Percentiles rank a stretch among this genome's conserved stretches.
Conservation (phyloP, 2,888 invertebrate genomes). For the Myopa testacea region DNA sequence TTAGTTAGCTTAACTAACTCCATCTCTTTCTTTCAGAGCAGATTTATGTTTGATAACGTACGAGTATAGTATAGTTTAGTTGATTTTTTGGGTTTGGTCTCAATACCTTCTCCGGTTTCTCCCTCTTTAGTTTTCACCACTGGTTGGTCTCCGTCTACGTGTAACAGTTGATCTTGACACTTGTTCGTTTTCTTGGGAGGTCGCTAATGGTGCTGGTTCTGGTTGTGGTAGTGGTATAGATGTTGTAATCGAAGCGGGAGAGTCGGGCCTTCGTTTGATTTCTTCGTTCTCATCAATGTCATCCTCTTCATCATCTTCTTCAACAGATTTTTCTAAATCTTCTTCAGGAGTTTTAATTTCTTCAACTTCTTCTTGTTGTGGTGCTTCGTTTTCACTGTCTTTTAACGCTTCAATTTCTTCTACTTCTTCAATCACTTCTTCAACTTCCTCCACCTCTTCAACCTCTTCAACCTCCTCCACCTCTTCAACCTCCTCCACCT, state of each 20-base stretch:
- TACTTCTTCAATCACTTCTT: slow-evolving; percentile 38
- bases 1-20: too few relatives aligned
- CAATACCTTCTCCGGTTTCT: background rate
- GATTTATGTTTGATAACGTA: too few relatives aligned
- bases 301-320: slow-evolving; percentile 39
- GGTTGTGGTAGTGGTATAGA: slow-evolving; percentile 31
- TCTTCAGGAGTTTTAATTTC: background rate
- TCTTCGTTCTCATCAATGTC: slow-evolving; percentile 51
- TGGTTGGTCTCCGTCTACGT: slow-evolving; percentile 47
- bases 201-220: slow-evolving; percentile 35
- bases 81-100: background rate
- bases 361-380: slow-evolving; percentile 46
- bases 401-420: slow-evolving; percentile 44
- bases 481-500: slow-evolving; percentile 53
- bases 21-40: too few relatives aligned
- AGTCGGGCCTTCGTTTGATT: slow-evolving; percentile 47
- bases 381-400: too few relatives aligned
- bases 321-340: background rate
- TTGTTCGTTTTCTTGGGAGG: slow-evolving; percentile 21
- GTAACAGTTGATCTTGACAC: slow-evolving; percentile 30
- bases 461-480: slow-evolving; percentile 30
- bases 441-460: slow-evolving; percentile 28
- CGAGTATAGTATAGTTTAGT: too few relatives aligned
- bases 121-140: slow-evolving; percentile 14
- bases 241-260: slow-evolving; percentile 25